phyloP scores from a whole-genome alignment of 2,113 vertebrate genomes.

The Cettia cetti region DNA sequence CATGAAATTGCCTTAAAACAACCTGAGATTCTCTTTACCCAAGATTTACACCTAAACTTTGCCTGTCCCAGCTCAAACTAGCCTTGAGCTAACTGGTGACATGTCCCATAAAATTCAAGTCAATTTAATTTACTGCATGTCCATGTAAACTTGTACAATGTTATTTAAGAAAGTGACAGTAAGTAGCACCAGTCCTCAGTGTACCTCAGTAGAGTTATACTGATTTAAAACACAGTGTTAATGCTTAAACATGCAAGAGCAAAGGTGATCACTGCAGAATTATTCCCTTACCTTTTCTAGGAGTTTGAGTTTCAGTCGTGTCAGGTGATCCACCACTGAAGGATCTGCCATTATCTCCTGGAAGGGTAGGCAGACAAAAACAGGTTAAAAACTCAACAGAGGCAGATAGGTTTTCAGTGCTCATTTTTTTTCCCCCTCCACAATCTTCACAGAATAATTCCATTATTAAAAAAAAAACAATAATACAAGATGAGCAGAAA shows the following conservation, averaged over 20 bases:
- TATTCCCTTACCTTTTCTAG: slow-evolving; percentile 77
- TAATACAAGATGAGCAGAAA: neutral
- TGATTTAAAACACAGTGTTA: neutral
- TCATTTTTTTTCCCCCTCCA: neutral
- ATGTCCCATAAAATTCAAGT: neutral
- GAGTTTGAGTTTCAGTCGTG: slow-evolving; percentile 75
- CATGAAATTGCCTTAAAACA: neutral
- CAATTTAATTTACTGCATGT: neutral
- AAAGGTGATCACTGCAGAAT: neutral
- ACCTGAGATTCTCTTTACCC: neutral
- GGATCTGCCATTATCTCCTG: slow-evolving; percentile 66
- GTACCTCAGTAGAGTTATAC: neutral
- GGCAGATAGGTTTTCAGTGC: neutral
- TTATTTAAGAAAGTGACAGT: neutral
- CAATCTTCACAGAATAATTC: neutral
- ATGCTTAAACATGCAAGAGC: neutral
- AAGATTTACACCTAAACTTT: neutral
- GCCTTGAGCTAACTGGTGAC: neutral
- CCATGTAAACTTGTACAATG: neutral
- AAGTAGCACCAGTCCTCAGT: neutral
- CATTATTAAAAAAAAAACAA: neutral
- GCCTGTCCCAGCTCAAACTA: neutral
- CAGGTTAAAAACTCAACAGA: neutral
- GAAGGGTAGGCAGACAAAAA: neutral
- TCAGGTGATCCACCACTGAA: slow-evolving; percentile 73